Conservation (phyloP, 1,140 invertebrate species). For the Belonocnema kinseyi region DNA sequence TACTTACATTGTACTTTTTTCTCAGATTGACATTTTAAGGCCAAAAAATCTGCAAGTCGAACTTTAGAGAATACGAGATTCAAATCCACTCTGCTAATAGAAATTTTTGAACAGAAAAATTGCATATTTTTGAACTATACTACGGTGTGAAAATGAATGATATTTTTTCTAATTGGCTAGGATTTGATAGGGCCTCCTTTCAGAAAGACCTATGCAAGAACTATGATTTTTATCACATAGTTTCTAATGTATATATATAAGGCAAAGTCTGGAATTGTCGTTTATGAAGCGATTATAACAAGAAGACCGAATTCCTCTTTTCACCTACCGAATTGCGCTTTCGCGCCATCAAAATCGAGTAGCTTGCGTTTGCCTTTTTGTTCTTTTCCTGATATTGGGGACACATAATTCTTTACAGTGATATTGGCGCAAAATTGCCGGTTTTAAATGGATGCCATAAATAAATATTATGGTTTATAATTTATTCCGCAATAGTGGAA, state of each 20-base stretch:
- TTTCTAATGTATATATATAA: neutral
- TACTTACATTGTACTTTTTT: neutral
- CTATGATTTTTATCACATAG: neutral
- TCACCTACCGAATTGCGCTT: slow-evolving; percentile 1
- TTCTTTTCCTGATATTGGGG: neutral
- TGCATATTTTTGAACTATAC: too few relatives aligned
- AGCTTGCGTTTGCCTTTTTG: slow-evolving; percentile 7
- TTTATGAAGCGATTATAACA: neutral
- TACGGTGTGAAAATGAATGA: too few relatives aligned
- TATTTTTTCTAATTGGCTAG: too few relatives aligned
- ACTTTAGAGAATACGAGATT: too few relatives aligned
- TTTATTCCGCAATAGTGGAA: too few relatives aligned
- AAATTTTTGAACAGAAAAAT: too few relatives aligned
- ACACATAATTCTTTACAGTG: slow-evolving; percentile 5
- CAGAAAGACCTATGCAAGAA: neutral
- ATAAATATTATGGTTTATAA: too few relatives aligned
- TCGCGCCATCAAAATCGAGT: neutral
- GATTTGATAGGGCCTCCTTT: neutral
- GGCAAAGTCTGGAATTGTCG: neutral
- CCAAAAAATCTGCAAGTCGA: too few relatives aligned
- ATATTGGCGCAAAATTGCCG: neutral
- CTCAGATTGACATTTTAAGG: too few relatives aligned
- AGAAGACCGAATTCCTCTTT: slow-evolving; percentile 2
- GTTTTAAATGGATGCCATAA: too few relatives aligned
- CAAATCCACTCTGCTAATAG: too few relatives aligned